Conservation (phyloP, 2,113 vertebrate species). For the Colistium nudipinnis region DNA sequence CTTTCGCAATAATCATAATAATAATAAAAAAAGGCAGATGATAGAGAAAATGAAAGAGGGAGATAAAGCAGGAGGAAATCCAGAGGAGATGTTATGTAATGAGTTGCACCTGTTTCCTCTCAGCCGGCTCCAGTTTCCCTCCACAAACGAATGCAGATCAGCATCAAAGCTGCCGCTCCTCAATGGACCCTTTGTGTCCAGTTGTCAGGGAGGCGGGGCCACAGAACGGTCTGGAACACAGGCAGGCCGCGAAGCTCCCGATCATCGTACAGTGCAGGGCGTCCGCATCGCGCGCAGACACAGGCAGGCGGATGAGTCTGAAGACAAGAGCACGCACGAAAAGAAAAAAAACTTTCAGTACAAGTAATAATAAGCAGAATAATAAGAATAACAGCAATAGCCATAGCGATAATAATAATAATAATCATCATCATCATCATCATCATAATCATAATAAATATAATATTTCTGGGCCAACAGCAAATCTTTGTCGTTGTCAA, state of each 20-base stretch:
- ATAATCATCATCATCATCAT: too few species aligned
- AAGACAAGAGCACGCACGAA: too few species aligned
- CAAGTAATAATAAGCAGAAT: too few species aligned
- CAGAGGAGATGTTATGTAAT: constrained; percentile 81
- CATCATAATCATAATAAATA: too few species aligned
- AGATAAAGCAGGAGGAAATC: constrained; percentile 68
- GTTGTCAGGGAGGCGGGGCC: constrained; percentile 77
- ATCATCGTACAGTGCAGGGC: constrained; percentile 71
- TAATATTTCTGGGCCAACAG: too few species aligned
- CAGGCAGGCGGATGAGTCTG: too few species aligned
- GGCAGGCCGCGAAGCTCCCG: constrained; percentile 67
- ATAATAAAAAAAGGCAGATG: constrained; percentile 56
- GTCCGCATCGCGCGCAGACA: too few species aligned
- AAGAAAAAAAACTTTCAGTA: too few species aligned
- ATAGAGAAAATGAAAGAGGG: constrained; percentile 66
- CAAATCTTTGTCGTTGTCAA: background rate
- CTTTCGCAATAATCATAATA: constrained; percentile 58
- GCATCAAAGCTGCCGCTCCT: constrained; percentile 82
- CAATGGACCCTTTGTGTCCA: constrained; percentile 84
- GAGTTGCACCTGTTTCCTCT: constrained; percentile 86
- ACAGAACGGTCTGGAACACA: constrained; percentile 76
- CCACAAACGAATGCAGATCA: constrained; percentile 84
- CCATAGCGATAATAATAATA: too few species aligned
- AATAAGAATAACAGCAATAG: too few species aligned
- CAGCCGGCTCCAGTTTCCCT: constrained; percentile 81